Evolutionary conservation across 2,888 invertebrate species (phyloP), one percentile per base, ranked within the genome.

Genomic region (Rhopalosiphum nymphaeae): DNA sequence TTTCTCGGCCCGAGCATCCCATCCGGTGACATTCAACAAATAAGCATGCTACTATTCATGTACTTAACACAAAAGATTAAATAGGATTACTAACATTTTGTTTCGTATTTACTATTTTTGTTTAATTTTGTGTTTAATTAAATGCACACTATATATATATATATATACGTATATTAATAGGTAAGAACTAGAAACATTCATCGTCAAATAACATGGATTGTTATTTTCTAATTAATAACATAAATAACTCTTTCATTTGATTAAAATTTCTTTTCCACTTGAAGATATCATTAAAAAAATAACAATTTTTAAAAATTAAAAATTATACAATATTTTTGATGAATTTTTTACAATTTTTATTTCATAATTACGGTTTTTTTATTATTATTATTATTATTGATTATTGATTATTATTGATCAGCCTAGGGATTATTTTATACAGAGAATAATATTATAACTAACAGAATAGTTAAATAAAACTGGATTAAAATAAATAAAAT

Each of bases 21-120:
- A 92, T 92, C 88, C 92, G 85, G 85, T 49, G 84, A 85, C 57
- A 42, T 89, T 84, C 86, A 89, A 89, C 89, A 89, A 89, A 67
- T 84, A 84, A 93, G 67, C 92, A 44, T 53, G 46, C 56, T 88
- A 91, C 85, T 21, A 92, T 92, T 86, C 87, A 67, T 87, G 29
- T 16, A 67, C 46, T 88, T 29, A 21, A 88, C 49, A 92, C 92
- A 88, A 92, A 78, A 49, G 53, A 88, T 53, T 29, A 67, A 67
- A 92, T 78, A 29, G 67, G 88, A 87, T 16, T n/a, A 67, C n/a
- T 87, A 36, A 67, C 88, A 78, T 88, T 88, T 78, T 88, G 67
- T 88, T 84, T 78, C 9, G 29, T 42, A 49, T 56, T 57, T 46
- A 9, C 46, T 61, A 61, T 84, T 16, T 57, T 57, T 29, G 49